Evolutionary conservation across 2,113 vertebrate genomes (phyloP), one percentile per base, ranked within the genome.

Genomic region (Colistium nudipinnis): DNA sequence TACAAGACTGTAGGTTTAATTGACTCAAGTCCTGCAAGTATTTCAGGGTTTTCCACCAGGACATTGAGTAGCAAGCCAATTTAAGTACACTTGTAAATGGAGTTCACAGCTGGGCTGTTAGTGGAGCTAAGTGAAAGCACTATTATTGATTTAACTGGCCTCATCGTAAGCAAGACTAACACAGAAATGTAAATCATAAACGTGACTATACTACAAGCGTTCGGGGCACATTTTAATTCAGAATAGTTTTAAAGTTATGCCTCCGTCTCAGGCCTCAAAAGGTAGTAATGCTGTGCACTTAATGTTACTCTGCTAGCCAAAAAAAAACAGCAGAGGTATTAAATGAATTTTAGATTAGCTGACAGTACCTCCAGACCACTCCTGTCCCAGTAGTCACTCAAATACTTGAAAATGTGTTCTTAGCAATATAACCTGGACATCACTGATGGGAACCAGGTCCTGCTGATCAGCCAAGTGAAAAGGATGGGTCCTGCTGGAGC

Each of bases 361-460:
- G 39, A 1, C 39, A 41, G n/a, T 41, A 6, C 2, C 38, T 39
- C 19, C 19, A 8, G 2, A 10, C 7, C 19, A 43, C 22, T 27
- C 10, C 20, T 47, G 10, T 48, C 14, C 25, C 19, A 24, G 22
- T 25, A 12, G 1, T 1, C 14, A 14, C n/a, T 33, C 1, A 53
- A 24, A 28, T 51, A 4, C 41, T 33, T 7, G 17, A 7, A 1
- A 2, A 52, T 33, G 3, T 68, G 10, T 62, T 61, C 33, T 2
- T 59, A 99, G 97, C 96, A 98, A 93, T 98, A 98, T 17, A 91
- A 89, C 65, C 87, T 95, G 81, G 93, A 95, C 8, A 96, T 99
- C 74, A 84, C 39, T 0, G 96, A 98, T 64, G 47, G 76, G 31
- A 94, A 94, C 54, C 97, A 99, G 72, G 95, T 93, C 0, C 93